Evolutionary conservation across 2,113 vertebrate species (phyloP), one percentile per base, ranked within the genome.

Genomic region (Heteronetta atricapilla): DNA sequence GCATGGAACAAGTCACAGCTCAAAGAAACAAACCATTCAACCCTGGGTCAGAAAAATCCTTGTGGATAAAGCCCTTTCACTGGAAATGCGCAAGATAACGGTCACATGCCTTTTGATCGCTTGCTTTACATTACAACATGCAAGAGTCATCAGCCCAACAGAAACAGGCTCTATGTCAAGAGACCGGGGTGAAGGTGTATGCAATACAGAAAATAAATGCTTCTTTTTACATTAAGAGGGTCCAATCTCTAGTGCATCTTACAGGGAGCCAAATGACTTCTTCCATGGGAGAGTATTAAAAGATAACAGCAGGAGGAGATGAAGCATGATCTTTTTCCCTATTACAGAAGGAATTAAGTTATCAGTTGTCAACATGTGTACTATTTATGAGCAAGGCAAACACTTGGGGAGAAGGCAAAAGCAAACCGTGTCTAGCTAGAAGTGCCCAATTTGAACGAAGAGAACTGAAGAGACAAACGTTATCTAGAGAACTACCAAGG

Each of bases 311-410:
- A 92, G 82, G 3, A 89, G 36, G 46, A 69, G 46, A 69, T 10
- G 40, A 13, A 70, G 42, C 31, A 42, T 59, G 88, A 96, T 92
- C 36, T 23, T 5, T 52, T 23, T 36, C 19, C 59, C 40, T 76
- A 34, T 21, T 75, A 82, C 81, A 72, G 73, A 62, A 83, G 64
- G 31, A 10, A 29, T 64, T 17, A 42, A 48, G 59, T 81, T 96
- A 94, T 90, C 94, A 78, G 76, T 88, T 86, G 28, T 15, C 42
- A 74, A 21, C 95, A 95, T 55, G 66, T 6, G 36, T 4, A 4
- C 31, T 48, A 46, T 53, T 58, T 8, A 44, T 15, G 63, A 20
- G 76, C 17, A 40, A n/a, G 48, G 56, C 62, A 75, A 72, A 79
- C 40, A 23, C 42, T 26, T 8, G 34, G 50, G 48, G 18, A 75